A percentile compares a stretch with the other conserved stretches of the same genome.
These are phyloP conservation scores for Carabus problematicus DNA, from an alignment of 2,888 invertebrate species.

Conservation along the genomic window DNA sequence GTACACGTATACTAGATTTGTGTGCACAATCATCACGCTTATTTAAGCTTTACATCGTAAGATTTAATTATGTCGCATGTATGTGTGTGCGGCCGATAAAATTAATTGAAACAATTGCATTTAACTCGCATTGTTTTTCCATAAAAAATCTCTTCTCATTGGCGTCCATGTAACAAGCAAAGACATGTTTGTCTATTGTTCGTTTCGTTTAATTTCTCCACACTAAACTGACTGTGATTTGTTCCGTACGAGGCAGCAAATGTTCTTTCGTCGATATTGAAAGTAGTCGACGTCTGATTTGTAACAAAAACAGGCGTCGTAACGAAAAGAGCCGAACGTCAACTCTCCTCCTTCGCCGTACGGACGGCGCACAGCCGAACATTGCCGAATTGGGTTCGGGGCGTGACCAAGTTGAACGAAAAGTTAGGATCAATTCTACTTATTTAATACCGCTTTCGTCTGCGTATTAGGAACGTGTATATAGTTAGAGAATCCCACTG, in stretches of 20 bases:
- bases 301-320: slow-evolving; percentile 28
- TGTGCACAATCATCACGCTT: slow-evolving; percentile 13
- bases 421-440: slow-evolving; percentile 63
- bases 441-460: slow-evolving; percentile 62
- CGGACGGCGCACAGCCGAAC: slow-evolving; percentile 48
- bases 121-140: too few species aligned
- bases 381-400: slow-evolving; percentile 49
- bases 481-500: slow-evolving; percentile 61
- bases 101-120: not conserved
- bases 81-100: not conserved
- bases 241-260: not conserved
- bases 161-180: too few species aligned
- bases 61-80: slow-evolving; percentile 16
- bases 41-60: slow-evolving; percentile 17
- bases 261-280: not conserved
- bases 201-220: too few species aligned
- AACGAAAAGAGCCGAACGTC: slow-evolving; percentile 36
- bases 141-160: too few species aligned
- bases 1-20: slow-evolving; percentile 4
- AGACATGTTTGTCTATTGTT: not conserved
- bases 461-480: slow-evolving; percentile 60
- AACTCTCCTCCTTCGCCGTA: slow-evolving; percentile 49
- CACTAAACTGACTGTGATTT: slow-evolving; percentile 6
- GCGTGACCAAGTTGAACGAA: slow-evolving; percentile 58
- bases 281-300: not conserved